These are phyloP conservation scores for Amphiprion clarkii DNA, from an alignment of 2,797 vertebrate species.

Conservation along the genomic window DNA sequence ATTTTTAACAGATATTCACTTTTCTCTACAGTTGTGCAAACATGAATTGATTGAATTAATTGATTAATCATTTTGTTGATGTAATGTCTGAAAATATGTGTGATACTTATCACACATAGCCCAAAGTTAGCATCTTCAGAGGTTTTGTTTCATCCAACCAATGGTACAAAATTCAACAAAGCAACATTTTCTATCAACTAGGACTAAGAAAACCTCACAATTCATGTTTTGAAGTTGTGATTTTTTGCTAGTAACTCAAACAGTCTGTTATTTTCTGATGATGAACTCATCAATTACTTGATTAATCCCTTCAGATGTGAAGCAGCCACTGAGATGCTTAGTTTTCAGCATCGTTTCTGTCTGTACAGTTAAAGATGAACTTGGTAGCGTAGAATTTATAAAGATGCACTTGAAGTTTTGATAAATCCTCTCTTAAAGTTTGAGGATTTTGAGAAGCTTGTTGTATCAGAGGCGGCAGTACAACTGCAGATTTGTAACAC, in stretches of 20 bases:
- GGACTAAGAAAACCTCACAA: background rate
- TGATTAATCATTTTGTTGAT: background rate
- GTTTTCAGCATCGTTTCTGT: no score
- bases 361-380: background rate
- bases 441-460: background rate
- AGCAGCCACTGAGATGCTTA: no score
- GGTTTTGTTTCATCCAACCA: background rate
- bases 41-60: background rate
- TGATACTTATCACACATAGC: background rate
- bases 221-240: no score
- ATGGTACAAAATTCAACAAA: background rate
- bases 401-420: background rate
- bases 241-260: background rate
- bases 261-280: no score
- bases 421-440: background rate
- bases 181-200: background rate
- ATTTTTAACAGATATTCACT: no score
- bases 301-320: no score
- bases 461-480: background rate
- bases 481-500: no score
- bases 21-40: no score
- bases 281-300: no score
- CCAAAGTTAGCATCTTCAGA: background rate
- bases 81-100: no score
- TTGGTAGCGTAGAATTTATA: no score